Conservation (phyloP, 2,113 vertebrate genomes). For the Cottus gobio region DNA sequence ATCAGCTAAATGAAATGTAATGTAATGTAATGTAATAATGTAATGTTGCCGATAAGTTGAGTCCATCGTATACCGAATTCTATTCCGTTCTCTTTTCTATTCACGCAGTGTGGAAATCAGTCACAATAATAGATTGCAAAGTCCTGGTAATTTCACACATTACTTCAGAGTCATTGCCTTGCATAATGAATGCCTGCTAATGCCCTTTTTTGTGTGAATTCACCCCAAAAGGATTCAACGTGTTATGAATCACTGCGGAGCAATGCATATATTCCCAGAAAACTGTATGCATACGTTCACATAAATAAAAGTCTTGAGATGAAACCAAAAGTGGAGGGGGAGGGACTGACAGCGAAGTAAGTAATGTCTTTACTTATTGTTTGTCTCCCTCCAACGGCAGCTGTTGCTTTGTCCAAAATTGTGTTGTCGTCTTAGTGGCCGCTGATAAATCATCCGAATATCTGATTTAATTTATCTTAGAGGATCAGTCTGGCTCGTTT, state of each 20-base stretch:
- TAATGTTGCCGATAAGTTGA: constrained; percentile 2
- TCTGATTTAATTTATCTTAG: constrained; percentile 31
- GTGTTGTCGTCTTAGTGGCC: constrained; percentile 16
- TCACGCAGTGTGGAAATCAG: constrained; percentile 49
- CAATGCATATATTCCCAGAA: constrained; percentile 20
- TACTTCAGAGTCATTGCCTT: constrained; percentile 69
- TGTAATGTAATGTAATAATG: too few relatives aligned
- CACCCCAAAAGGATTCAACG: constrained; percentile 63
- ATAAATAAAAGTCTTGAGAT: constrained; percentile 12
- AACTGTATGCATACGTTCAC: constrained; percentile 22
- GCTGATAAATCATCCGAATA: constrained; percentile 26
- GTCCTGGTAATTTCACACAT: constrained; percentile 65
- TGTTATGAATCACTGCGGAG: constrained; percentile 49
- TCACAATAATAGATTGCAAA: constrained; percentile 67
- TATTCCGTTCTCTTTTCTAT: constrained; percentile 45
- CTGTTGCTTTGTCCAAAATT: constrained; percentile 6
- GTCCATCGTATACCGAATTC: constrained; percentile 30
- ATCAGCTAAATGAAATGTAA: too few relatives aligned
- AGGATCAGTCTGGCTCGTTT: constrained; percentile 18
- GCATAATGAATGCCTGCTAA: constrained; percentile 70
- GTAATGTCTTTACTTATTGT: constrained; percentile 25
- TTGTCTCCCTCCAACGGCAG: background rate
- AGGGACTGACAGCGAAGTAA: background rate
- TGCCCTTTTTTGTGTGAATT: constrained; percentile 68
- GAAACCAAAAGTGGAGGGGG: constrained; percentile 1